Percentiles rank a stretch among this genome's conserved stretches.
These are phyloP conservation scores for Crax fasciolata DNA, from an alignment of 2,797 vertebrate genomes.

Conservation along the genomic window DNA sequence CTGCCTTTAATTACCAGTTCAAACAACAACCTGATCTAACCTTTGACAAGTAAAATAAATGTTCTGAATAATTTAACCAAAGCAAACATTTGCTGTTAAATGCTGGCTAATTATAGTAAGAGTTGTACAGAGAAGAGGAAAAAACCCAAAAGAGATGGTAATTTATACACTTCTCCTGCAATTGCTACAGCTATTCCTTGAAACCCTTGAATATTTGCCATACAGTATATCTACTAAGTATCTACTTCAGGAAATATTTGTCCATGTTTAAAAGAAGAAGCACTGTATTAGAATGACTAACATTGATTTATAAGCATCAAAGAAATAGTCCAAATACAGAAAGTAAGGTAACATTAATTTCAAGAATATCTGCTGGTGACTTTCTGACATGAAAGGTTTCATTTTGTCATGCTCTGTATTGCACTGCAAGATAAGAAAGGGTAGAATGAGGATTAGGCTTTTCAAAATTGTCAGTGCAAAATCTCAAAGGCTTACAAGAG, in stretches of 20 bases:
- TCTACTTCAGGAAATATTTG: constrained; percentile 16
- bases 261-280: constrained; percentile 36
- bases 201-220: constrained; percentile 57
- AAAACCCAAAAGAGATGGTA: constrained; percentile 75
- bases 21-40: constrained; percentile 88
- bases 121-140: constrained; percentile 77
- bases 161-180: constrained; percentile 83
- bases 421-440: not conserved
- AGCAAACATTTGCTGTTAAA: constrained; percentile 90
- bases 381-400: not conserved
- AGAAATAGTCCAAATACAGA: not conserved
- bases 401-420: not conserved
- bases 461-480: not conserved
- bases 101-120: constrained; percentile 88
- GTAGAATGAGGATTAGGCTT: not conserved
- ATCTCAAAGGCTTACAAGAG: not conserved
- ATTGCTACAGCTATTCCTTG: constrained; percentile 82
- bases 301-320: not conserved
- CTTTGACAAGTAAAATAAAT: constrained; percentile 89
- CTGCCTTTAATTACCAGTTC: constrained; percentile 85
- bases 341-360: not conserved
- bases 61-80: constrained; percentile 91
- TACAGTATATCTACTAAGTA: constrained; percentile 61
- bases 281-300: not conserved
- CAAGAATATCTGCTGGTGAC: not conserved